Conservation (phyloP, 2,888 invertebrate genomes). For the Macaria notata region DNA sequence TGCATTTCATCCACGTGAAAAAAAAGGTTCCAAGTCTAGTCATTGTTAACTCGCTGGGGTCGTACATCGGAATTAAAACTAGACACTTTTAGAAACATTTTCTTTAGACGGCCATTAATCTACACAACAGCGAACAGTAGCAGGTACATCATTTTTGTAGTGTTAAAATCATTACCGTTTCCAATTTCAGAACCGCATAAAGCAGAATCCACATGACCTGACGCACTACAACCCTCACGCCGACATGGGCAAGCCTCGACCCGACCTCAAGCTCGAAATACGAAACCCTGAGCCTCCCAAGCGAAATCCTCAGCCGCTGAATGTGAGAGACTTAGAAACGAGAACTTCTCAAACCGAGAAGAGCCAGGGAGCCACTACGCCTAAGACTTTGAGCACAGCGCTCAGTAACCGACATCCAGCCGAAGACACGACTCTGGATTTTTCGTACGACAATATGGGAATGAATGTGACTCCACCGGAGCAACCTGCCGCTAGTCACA, state of each 20-base stretch:
- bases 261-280: slow-evolving; percentile 69
- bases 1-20: too few relatives aligned
- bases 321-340: slow-evolving; percentile 63
- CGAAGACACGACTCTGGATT: slow-evolving; percentile 89
- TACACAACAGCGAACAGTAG: too few relatives aligned
- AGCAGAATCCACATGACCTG: slow-evolving; percentile 67
- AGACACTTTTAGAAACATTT: too few relatives aligned
- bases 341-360: slow-evolving; percentile 71
- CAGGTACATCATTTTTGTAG: too few relatives aligned
- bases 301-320: slow-evolving; percentile 62
- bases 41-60: too few relatives aligned
- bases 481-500: slow-evolving; percentile 60
- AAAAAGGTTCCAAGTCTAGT: too few relatives aligned
- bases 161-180: too few relatives aligned
- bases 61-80: too few relatives aligned
- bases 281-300: slow-evolving; percentile 68
- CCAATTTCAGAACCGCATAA: slow-evolving; percentile 68
- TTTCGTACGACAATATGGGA: slow-evolving; percentile 90
- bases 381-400: slow-evolving; percentile 86
- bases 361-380: slow-evolving; percentile 82
- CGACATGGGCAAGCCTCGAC: slow-evolving; percentile 67
- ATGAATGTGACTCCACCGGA: slow-evolving; percentile 86
- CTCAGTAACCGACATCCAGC: slow-evolving; percentile 88
- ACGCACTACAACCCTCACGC: slow-evolving; percentile 77
- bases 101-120: too few relatives aligned